These are phyloP conservation scores for Drosophila pseudotalamancana DNA, from an alignment of 2,888 invertebrate genomes.

Conservation along the genomic window DNA sequence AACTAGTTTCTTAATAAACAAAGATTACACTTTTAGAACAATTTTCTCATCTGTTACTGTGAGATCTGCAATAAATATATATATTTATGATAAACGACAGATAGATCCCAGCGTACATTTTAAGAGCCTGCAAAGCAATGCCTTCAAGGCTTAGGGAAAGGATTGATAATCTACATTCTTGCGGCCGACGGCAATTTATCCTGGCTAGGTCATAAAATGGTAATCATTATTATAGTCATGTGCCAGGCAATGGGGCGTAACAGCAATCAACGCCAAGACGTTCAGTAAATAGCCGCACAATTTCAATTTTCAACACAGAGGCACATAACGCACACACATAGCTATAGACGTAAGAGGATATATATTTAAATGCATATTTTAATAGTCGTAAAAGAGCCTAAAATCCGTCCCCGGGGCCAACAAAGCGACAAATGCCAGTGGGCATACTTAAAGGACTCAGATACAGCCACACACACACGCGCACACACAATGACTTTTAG, in stretches of 20 bases:
- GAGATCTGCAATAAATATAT: background rate
- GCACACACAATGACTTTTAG: slow-evolving; percentile 35
- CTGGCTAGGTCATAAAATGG: slow-evolving; percentile 62
- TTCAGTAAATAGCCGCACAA: slow-evolving; percentile 72
- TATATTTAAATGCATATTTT: slow-evolving; percentile 78
- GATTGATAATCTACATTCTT: slow-evolving; percentile 33
- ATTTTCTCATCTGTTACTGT: too few species aligned
- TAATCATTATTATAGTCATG: slow-evolving; percentile 78
- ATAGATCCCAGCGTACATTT: background rate
- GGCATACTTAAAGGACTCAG: slow-evolving; percentile 66
- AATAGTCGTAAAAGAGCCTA: slow-evolving; percentile 70
- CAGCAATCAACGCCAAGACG: slow-evolving; percentile 75
- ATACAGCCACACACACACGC: slow-evolving; percentile 27
- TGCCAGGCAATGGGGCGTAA: slow-evolving; percentile 79
- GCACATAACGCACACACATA: slow-evolving; percentile 28
- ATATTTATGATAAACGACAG: background rate
- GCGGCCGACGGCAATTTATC: slow-evolving; percentile 54
- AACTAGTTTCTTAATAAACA: too few species aligned
- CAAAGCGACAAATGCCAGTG: slow-evolving; percentile 64
- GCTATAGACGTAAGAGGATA: slow-evolving; percentile 14
- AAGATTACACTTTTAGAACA: too few species aligned
- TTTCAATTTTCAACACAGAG: slow-evolving; percentile 69
- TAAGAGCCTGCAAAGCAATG: background rate
- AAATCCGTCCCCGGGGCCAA: slow-evolving; percentile 51
- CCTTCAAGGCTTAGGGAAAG: slow-evolving; percentile 18